These are phyloP conservation scores for Acinonyx jubatus DNA, from an alignment of 2,113 vertebrate species.

Conservation along the genomic window DNA sequence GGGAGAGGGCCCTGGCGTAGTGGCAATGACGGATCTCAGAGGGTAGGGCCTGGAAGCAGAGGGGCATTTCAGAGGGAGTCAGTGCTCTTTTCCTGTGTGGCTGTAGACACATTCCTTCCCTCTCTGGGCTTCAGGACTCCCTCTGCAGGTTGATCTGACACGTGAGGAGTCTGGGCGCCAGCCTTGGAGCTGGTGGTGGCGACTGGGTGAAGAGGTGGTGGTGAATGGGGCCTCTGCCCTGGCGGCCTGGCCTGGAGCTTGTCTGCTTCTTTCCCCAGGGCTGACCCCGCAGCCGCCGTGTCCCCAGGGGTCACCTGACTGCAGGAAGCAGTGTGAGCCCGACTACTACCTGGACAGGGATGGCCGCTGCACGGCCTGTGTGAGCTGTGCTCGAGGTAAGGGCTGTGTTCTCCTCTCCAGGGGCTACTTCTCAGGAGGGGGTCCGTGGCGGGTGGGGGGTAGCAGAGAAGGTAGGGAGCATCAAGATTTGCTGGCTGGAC, in stretches of 20 bases:
- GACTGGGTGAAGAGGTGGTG: too few species aligned
- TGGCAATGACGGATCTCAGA: rapidly evolving
- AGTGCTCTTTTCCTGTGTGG: background rate
- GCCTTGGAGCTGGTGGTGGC: background rate
- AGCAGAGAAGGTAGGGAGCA: background rate
- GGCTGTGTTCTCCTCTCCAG: background rate
- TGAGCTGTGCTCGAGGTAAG: conserved; percentile 80
- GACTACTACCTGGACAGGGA: conserved; percentile 59
- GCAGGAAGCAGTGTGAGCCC: conserved; percentile 67
- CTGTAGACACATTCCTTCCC: background rate
- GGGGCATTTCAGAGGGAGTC: background rate
- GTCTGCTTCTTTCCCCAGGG: conserved; percentile 67
- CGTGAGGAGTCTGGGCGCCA: background rate
- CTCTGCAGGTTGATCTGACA: too few species aligned
- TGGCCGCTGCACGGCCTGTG: conserved; percentile 73
- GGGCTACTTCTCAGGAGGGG: background rate
- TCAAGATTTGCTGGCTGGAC: background rate
- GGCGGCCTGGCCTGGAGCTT: background rate
- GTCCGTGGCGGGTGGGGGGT: too few species aligned
- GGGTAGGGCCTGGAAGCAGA: background rate
- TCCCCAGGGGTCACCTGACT: conserved; percentile 56
- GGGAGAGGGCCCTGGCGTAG: background rate
- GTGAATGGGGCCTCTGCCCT: background rate
- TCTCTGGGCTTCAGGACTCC: background rate
- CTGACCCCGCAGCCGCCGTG: conserved; percentile 41